These are phyloP conservation scores for Heliothis virescens DNA, from an alignment of 1,140 invertebrate genomes.

Conservation along the genomic window DNA sequence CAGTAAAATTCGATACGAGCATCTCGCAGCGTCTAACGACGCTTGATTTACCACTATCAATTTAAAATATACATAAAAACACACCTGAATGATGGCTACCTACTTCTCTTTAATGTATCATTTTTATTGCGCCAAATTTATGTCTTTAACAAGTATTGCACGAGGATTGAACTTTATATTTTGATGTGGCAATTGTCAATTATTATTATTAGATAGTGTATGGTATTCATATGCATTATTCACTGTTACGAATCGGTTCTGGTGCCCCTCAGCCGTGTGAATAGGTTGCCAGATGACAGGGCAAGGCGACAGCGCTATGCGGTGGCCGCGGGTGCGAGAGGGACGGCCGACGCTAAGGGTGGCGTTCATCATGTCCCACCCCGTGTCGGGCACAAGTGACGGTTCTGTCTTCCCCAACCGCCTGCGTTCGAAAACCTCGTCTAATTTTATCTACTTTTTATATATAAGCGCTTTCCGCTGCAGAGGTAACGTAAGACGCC, in stretches of 20 bases:
- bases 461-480: conserved; percentile 52
- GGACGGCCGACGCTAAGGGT: conserved; percentile 62
- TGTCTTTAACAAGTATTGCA: conserved; percentile 45
- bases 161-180: conserved; percentile 39
- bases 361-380: conserved; percentile 79
- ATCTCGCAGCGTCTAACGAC: conserved; percentile 73
- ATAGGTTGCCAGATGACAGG: conserved; percentile 80
- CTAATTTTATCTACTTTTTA: conserved; percentile 65
- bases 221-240: conserved; percentile 79
- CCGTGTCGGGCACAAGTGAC: conserved; percentile 81
- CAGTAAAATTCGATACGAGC: conserved; percentile 81
- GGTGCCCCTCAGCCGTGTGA: conserved; percentile 77
- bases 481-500: conserved; percentile 46
- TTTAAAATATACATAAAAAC: conserved; percentile 75
- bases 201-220: conserved; percentile 73
- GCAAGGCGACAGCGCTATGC: conserved; percentile 61
- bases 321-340: conserved; percentile 59
- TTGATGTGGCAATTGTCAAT: conserved; percentile 50
- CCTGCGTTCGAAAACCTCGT: conserved; percentile 76
- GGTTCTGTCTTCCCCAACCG: conserved; percentile 77
- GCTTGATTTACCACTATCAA: conserved; percentile 81
- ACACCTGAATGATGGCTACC: conserved; percentile 69
- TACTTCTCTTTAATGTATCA: conserved; percentile 59
- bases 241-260: conserved; percentile 83
- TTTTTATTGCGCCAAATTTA: conserved; percentile 61